phyloP scores from a whole-genome alignment of 2,797 vertebrate genomes.

The Macropodus opercularis region DNA sequence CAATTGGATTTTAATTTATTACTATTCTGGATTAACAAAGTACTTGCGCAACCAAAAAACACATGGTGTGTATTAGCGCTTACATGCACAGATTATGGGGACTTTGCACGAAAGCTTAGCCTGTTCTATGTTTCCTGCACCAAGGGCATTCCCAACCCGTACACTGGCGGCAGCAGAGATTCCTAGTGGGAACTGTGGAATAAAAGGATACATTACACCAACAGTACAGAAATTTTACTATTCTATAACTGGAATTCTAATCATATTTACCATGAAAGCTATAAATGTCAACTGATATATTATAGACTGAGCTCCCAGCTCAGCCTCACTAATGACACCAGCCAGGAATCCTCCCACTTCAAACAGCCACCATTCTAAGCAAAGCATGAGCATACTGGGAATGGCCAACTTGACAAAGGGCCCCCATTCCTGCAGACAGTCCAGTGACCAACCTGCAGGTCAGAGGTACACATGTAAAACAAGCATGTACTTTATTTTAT shows the following conservation, averaged over 20 bases:
- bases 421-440: constrained; percentile 92
- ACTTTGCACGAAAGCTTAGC: constrained; percentile 85
- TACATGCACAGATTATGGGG: constrained; percentile 83
- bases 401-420: constrained; percentile 88
- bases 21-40: too few relatives aligned
- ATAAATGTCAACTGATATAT: constrained; percentile 81
- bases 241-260: not conserved
- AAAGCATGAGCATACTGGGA: constrained; percentile 96
- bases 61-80: constrained; percentile 30
- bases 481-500: not conserved
- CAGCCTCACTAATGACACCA: constrained; percentile 86
- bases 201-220: not conserved
- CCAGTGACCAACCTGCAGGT: constrained; percentile 87
- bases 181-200: constrained; percentile 85
- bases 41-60: too few relatives aligned
- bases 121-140: constrained; percentile 85
- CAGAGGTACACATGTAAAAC: constrained; percentile 2
- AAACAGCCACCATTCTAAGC: constrained; percentile 96
- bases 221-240: not conserved
- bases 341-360: constrained; percentile 91
- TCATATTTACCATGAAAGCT: constrained; percentile 87
- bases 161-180: constrained; percentile 87
- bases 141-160: constrained; percentile 91
- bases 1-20: too few relatives aligned
- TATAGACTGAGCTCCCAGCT: constrained; percentile 89